These are phyloP conservation scores for Cephalopterus ornatus DNA, from an alignment of 2,113 vertebrate species.

Conservation along the genomic window DNA sequence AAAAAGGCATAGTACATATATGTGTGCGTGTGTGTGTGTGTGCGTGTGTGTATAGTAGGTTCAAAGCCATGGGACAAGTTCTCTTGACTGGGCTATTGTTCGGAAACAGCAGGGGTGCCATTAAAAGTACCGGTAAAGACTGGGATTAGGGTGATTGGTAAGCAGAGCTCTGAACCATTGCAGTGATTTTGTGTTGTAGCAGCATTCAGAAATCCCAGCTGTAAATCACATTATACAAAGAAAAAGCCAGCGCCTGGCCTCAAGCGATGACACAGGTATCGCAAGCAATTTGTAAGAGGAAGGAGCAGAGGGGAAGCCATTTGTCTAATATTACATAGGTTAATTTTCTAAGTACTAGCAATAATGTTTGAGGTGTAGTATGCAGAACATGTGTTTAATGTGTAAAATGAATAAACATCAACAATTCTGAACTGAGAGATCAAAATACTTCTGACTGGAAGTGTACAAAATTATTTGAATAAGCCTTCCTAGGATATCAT, in stretches of 20 bases:
- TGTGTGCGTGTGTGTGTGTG: neutral
- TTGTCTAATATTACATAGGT: neutral
- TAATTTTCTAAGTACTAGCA: neutral
- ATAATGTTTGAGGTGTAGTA: neutral
- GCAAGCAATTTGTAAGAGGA: conserved; percentile 31
- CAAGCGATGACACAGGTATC: conserved; percentile 40
- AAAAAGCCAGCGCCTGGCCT: neutral
- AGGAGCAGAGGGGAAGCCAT: neutral
- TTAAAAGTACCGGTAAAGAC: conserved; percentile 3
- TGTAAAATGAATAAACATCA: neutral
- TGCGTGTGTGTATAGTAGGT: neutral
- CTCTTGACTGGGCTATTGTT: neutral
- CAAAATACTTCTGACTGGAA: neutral
- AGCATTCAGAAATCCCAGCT: conserved; percentile 27
- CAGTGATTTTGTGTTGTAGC: conserved; percentile 19
- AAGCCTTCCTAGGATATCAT: neutral
- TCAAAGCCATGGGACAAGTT: neutral
- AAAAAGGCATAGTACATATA: neutral
- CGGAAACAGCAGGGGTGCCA: conserved; percentile 14
- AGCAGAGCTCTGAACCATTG: neutral
- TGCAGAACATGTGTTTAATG: neutral
- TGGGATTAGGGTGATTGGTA: conserved; percentile 12
- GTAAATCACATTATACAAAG: conserved; percentile 46
- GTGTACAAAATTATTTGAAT: neutral
- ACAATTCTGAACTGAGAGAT: neutral